Conservation (phyloP, 1,140 invertebrate species). For the Drosophila obscura region DNA sequence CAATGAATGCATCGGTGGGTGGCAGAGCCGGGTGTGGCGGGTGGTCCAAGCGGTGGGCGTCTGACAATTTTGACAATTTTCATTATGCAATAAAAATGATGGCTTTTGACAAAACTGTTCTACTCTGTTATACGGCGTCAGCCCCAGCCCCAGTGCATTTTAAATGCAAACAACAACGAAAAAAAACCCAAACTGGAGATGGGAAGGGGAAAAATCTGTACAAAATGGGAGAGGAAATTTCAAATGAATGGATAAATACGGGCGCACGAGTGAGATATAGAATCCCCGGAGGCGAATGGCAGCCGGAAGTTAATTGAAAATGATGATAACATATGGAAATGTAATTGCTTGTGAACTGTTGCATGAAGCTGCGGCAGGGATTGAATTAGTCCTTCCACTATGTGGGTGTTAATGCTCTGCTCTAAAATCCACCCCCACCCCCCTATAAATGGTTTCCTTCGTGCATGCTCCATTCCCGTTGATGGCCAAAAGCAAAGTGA, state of each 20-base stretch:
- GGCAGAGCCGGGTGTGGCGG: constrained; percentile 4
- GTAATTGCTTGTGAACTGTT: constrained; percentile 64
- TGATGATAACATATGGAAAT: constrained; percentile 63
- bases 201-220: constrained; percentile 11
- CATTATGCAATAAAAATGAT: constrained; percentile 77
- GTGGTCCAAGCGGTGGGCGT: constrained; percentile 3
- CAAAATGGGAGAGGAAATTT: constrained; percentile 23
- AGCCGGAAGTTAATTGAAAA: constrained; percentile 70
- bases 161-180: constrained; percentile 20
- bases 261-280: not conserved
- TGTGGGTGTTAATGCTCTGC: not conserved
- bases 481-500: constrained; percentile 8
- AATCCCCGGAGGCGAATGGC: not conserved
- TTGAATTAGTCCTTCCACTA: constrained; percentile 11
- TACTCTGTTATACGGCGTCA: constrained; percentile 40
- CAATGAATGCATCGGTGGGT: constrained; percentile 42
- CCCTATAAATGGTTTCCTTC: not conserved
- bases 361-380: constrained; percentile 22
- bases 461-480: not conserved
- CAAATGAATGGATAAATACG: constrained; percentile 38
- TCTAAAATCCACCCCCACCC: constrained; percentile 13
- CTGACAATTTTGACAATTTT: constrained; percentile 80
- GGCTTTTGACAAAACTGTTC: constrained; percentile 39
- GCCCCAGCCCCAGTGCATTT: constrained; percentile 42
- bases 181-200: not conserved